Conservation (phyloP, 2,888 invertebrate genomes). For the Myathropa florea region DNA sequence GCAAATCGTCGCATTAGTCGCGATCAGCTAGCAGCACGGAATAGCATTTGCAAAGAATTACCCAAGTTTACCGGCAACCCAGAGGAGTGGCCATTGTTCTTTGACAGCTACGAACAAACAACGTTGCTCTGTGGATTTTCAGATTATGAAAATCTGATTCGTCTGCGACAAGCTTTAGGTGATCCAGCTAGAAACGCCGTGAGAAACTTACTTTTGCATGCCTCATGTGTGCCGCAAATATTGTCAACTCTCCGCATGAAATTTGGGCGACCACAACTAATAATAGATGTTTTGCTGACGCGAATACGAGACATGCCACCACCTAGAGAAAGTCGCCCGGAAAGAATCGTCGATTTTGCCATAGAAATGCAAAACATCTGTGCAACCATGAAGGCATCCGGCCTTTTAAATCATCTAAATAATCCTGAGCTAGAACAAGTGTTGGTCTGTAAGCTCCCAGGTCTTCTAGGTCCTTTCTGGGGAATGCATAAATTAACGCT, state of each 20-base stretch:
- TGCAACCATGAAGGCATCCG: too few relatives aligned
- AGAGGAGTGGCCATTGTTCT: conserved; percentile 48
- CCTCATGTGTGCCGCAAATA: conserved; percentile 42
- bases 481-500: too few relatives aligned
- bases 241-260: conserved; percentile 44
- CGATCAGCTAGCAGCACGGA: conserved; percentile 37
- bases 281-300: conserved; percentile 32
- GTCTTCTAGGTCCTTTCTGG: too few relatives aligned
- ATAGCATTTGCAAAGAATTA: conserved; percentile 6
- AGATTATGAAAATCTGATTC: conserved; percentile 39
- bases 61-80: conserved; percentile 29
- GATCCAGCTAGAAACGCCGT: not conserved
- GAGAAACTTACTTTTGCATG: not conserved
- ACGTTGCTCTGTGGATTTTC: conserved; percentile 46
- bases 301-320: too few relatives aligned
- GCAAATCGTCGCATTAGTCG: not conserved
- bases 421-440: too few relatives aligned
- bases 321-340: too few relatives aligned
- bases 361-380: too few relatives aligned
- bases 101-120: conserved; percentile 8
- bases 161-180: conserved; percentile 20
- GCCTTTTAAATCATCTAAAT: too few relatives aligned
- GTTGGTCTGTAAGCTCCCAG: too few relatives aligned
- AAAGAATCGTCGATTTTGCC: too few relatives aligned
- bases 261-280: conserved; percentile 45